A percentile compares a stretch with the other conserved stretches of the same genome.
Evolutionary conservation across 23 tunicate genomes (phyloP).

Genomic region (Corella eumyota): DNA sequence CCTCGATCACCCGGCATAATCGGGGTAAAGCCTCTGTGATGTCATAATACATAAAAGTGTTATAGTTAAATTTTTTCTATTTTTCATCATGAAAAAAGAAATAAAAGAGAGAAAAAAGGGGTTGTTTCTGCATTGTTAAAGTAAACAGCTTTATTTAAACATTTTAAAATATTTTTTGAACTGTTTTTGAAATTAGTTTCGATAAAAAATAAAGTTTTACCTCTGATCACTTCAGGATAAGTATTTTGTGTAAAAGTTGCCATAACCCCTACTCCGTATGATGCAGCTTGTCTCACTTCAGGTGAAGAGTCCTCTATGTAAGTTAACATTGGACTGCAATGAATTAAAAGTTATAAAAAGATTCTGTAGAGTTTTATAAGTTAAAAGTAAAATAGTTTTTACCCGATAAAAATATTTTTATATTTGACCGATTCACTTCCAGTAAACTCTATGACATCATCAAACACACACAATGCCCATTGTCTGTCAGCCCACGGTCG

Average conservation of each 20-base stretch:
- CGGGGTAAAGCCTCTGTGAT: conserved; percentile 62
- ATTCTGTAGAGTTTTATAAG: too few relatives aligned
- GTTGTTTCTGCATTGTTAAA: too few relatives aligned
- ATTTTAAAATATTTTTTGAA: too few relatives aligned
- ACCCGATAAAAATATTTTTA: conserved; percentile 57
- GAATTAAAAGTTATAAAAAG: too few relatives aligned
- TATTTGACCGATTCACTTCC: conserved; percentile 69
- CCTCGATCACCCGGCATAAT: conserved; percentile 69
- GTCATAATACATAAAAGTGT: background rate
- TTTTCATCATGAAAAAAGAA: background rate
- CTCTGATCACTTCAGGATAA: conserved; percentile 64
- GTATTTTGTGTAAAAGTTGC: conserved; percentile 51
- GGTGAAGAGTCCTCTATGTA: conserved; percentile 56
- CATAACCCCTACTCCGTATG: conserved; percentile 97
- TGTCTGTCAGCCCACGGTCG: conserved; percentile 96
- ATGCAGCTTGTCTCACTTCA: conserved; percentile 96
- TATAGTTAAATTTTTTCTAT: background rate
- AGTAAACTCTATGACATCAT: conserved; percentile 87
- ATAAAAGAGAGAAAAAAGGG: too few relatives aligned
- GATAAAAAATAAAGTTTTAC: conserved; percentile 12
- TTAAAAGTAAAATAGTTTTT: too few relatives aligned
- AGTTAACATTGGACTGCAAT: conserved; percentile 48
- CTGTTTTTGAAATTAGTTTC: too few relatives aligned
- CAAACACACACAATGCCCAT: conserved; percentile 96
- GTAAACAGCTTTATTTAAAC: too few relatives aligned